phyloP scores from a whole-genome alignment of 1,140 invertebrate species.

The Brachionus calyciflorus region DNA sequence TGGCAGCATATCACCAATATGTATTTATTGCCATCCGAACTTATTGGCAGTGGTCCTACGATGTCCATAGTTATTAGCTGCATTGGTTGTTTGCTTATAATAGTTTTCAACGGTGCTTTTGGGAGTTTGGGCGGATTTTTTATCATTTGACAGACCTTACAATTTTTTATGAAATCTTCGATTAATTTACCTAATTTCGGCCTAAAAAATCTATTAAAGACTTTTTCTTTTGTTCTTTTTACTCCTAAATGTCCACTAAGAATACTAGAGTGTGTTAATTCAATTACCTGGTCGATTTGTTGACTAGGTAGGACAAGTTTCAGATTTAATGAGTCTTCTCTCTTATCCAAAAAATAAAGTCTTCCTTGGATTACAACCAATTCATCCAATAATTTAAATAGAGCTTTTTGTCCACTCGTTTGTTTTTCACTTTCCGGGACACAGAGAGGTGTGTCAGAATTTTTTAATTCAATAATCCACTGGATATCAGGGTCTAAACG shows the following conservation, averaged over 20 bases:
- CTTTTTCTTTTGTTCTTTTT: neutral
- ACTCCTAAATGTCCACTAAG: slow-evolving; percentile 1
- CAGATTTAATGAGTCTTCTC: neutral
- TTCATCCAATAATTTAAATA: too few species aligned
- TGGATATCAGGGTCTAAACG: too few species aligned
- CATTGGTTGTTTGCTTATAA: neutral
- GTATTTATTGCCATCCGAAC: slow-evolving; percentile 51
- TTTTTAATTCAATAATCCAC: too few species aligned
- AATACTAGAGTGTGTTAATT: neutral
- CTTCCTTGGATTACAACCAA: too few species aligned
- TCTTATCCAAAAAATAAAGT: too few species aligned
- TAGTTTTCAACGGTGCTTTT: neutral
- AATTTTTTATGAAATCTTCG: neutral
- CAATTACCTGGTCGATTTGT: neutral
- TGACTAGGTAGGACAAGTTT: neutral
- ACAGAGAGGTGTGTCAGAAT: too few species aligned
- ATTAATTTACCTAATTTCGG: neutral
- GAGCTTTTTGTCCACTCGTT: too few species aligned
- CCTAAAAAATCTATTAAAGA: neutral
- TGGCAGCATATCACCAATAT: slow-evolving; percentile 54
- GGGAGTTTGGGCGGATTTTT: neutral
- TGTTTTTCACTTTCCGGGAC: too few species aligned
- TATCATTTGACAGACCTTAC: neutral
- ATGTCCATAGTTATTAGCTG: slow-evolving; percentile 48
- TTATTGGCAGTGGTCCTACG: slow-evolving; percentile 48